phyloP scores from a whole-genome alignment of 2,797 vertebrate species.

The Coranthus polyacanthus region DNA sequence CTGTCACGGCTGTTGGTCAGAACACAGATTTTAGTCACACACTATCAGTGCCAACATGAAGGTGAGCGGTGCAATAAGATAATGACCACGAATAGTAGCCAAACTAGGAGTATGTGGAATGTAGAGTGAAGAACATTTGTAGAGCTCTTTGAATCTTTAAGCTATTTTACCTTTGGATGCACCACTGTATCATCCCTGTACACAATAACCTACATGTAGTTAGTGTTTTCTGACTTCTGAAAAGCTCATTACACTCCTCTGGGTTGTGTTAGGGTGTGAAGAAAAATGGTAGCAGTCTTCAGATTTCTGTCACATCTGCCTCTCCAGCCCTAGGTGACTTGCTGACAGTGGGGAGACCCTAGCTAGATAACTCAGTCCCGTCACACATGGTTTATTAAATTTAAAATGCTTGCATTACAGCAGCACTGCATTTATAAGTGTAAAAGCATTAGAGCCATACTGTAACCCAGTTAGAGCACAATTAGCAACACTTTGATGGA shows the following conservation, averaged over 20 bases:
- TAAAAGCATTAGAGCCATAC: conserved; percentile 26
- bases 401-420: conserved; percentile 33
- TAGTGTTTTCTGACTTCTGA: neutral
- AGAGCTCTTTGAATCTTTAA: no score
- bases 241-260: conserved; percentile 14
- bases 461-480: conserved; percentile 57
- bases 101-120: neutral
- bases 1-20: neutral
- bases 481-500: conserved; percentile 47
- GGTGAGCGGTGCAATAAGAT: neutral
- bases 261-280: conserved; percentile 18
- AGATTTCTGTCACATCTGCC: conserved; percentile 25
- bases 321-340: neutral
- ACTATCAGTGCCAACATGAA: neutral
- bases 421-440: conserved; percentile 15
- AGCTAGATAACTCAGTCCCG: conserved; percentile 2
- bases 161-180: no score
- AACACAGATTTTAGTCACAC: neutral
- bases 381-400: neutral
- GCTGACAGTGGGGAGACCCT: neutral
- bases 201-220: neutral
- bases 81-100: neutral
- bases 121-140: neutral
- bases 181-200: neutral
- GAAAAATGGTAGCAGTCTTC: conserved; percentile 28